Conservation (phyloP, 2,888 invertebrate species). For the Sinohyriopsis cumingii region DNA sequence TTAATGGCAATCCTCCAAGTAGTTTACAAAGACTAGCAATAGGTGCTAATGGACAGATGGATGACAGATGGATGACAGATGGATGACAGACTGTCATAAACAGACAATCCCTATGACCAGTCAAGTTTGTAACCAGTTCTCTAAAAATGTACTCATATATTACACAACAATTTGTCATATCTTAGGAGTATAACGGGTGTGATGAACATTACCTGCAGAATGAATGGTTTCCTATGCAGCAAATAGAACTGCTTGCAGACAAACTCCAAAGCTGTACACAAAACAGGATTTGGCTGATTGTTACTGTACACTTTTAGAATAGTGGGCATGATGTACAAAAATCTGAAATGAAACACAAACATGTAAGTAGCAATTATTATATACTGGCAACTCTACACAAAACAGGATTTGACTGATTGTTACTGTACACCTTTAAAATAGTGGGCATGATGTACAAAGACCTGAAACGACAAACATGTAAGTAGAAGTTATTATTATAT, state of each 20-base stretch:
- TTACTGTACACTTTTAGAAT: constrained; percentile 96
- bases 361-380: background rate
- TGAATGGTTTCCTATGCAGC: constrained; percentile 97
- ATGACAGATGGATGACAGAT: too few relatives aligned
- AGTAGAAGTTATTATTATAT: background rate
- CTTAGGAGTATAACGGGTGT: too few relatives aligned
- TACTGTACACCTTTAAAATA: constrained; percentile 94
- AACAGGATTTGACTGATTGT: constrained; percentile 96
- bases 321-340: constrained; percentile 97
- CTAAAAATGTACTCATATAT: too few relatives aligned
- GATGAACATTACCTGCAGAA: constrained; percentile 80
- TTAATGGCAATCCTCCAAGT: too few relatives aligned
- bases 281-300: constrained; percentile 95
- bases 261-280: constrained; percentile 96
- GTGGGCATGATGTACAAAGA: constrained; percentile 99
- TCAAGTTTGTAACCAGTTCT: too few relatives aligned
- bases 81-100: too few relatives aligned
- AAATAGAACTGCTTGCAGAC: constrained; percentile 99
- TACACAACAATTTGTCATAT: too few relatives aligned
- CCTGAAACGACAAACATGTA: constrained; percentile 72
- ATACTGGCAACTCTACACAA: background rate
- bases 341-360: constrained; percentile 75
- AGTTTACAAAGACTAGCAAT: too few relatives aligned
- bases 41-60: too few relatives aligned
- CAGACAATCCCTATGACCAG: too few relatives aligned